Base-by-base conservation (phyloP, 2,113 vertebrate genomes). In the Ovis canadensis region DNA sequence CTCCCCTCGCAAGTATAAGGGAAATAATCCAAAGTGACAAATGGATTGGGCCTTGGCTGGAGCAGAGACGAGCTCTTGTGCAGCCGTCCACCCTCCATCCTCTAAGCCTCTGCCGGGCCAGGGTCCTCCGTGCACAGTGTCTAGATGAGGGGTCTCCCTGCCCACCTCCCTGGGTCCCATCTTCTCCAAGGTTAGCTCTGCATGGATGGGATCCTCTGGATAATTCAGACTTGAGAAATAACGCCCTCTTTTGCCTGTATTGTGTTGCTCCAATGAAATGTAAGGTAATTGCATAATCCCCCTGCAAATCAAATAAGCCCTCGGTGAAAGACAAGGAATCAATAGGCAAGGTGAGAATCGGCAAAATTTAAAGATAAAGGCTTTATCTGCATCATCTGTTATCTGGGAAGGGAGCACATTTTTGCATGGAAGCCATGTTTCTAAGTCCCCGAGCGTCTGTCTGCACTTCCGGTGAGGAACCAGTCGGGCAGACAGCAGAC, bases 11-110 rank as follows among this genome's bases (percentile, higher is more conserved):
- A 97, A 94, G 96, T 96, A 95, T 40, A 85, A 93, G 89, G 84
- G 93, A 97, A 96, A 88, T 92, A 97, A 97, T 96, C 83, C 57
- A 59, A 92, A 92, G 89, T 92, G 96, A 96, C 96, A 96, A 96
- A 92, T 48, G 86, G 40, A 93, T 45, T 48, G 21, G 54, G 36
- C 81, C 5, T 14, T 83, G 25, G 83, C 57, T 85, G 25, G 94
- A 95, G 77, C 59, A 84, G 86, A 95, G 84, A 94, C 23, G 27
- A 88, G 21, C 54, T n/a, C 85, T 78, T 62, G 80, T n/a, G 89
- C 67, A 57, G 36, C 45, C 71, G 36, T 27, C 48, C 9, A 5
- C 45, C n/a, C 16, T 85, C 4, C 19, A 4, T 78, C 88, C 74
- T 93, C 54, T 45, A 71, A 36, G 81, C 29, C 43, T 31, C 55